Conservation (phyloP, 2,113 vertebrate genomes). For the Argyrosomus japonicus region DNA sequence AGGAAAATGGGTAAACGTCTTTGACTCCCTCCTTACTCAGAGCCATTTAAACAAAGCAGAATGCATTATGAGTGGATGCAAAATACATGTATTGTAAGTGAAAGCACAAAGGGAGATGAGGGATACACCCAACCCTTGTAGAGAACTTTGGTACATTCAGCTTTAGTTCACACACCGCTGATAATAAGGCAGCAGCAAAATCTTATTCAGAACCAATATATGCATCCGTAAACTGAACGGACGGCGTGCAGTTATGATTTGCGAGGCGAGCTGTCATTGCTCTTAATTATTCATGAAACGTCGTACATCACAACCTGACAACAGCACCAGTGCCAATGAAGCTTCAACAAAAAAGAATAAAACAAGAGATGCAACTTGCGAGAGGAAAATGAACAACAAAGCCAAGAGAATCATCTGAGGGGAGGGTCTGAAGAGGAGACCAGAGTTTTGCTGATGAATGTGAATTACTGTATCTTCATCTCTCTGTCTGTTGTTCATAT, state of each 20-base stretch:
- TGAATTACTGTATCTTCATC: slow-evolving; percentile 75
- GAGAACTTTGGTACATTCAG: slow-evolving; percentile 67
- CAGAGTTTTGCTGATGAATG: slow-evolving; percentile 31
- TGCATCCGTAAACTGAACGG: slow-evolving; percentile 61
- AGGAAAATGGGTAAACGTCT: slow-evolving; percentile 17
- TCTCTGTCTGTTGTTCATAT: slow-evolving; percentile 71
- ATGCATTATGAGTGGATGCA: slow-evolving; percentile 44
- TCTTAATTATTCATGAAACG: slow-evolving; percentile 74
- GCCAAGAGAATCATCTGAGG: slow-evolving; percentile 73
- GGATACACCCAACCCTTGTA: slow-evolving; percentile 3
- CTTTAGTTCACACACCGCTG: slow-evolving; percentile 58
- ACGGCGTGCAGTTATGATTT: slow-evolving; percentile 61
- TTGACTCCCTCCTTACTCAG: slow-evolving; percentile 18
- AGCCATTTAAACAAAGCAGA: slow-evolving; percentile 58
- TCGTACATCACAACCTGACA: slow-evolving; percentile 57
- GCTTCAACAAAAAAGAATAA: slow-evolving; percentile 47
- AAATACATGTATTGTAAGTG: slow-evolving; percentile 39
- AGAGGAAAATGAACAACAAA: slow-evolving; percentile 69
- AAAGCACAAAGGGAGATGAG: slow-evolving; percentile 34
- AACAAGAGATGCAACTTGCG: slow-evolving; percentile 37
- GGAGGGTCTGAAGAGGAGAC: slow-evolving; percentile 46
- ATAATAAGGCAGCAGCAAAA: slow-evolving; percentile 54
- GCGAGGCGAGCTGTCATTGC: slow-evolving; percentile 53
- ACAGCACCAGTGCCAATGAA: slow-evolving; percentile 60
- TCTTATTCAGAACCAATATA: slow-evolving; percentile 51